These are phyloP conservation scores for Beroe ovata DNA, from an alignment of 37 sponge, comb jelly and placozoan species.

Conservation along the genomic window DNA sequence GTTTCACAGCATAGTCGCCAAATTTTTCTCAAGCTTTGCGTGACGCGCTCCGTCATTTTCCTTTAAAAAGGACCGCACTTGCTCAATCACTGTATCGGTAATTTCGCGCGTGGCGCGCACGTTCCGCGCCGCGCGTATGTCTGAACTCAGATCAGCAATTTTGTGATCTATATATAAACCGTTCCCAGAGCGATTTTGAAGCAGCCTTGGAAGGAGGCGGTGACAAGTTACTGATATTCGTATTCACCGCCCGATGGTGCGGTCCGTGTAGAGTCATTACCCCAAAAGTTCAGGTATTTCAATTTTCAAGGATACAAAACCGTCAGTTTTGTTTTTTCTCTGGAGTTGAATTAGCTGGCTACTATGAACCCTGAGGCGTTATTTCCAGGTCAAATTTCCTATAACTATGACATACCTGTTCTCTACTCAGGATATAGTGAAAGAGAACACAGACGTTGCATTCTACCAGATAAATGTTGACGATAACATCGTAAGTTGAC, in stretches of 20 bases:
- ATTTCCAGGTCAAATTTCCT: too few relatives aligned
- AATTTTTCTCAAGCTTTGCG: too few relatives aligned
- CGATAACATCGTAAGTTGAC: slow-evolving; percentile 62
- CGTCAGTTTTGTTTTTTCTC: too few relatives aligned
- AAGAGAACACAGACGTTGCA: slow-evolving; percentile 41
- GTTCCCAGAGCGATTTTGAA: slow-evolving; percentile 51
- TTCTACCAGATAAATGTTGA: slow-evolving; percentile 60
- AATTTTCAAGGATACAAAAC: too few relatives aligned
- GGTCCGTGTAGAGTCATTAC: slow-evolving; percentile 49
- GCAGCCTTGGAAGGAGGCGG: slow-evolving; percentile 19
- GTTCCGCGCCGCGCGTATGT: too few relatives aligned
- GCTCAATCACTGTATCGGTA: not conserved
- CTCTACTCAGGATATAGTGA: slow-evolving; percentile 41
- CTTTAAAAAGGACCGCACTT: not conserved
- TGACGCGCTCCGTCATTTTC: not conserved
- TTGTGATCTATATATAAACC: too few relatives aligned
- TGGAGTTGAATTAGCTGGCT: too few relatives aligned
- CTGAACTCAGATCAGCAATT: too few relatives aligned
- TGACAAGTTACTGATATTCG: slow-evolving; percentile 42
- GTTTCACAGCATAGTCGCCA: too few relatives aligned
- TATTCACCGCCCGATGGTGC: slow-evolving; percentile 50
- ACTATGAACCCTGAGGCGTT: too few relatives aligned
- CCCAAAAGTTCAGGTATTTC: slow-evolving; percentile 40
- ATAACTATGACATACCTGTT: too few relatives aligned
- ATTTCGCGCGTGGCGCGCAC: not conserved